phyloP scores from a whole-genome alignment of 2,888 invertebrate genomes.

The Scaptomyza parva region DNA sequence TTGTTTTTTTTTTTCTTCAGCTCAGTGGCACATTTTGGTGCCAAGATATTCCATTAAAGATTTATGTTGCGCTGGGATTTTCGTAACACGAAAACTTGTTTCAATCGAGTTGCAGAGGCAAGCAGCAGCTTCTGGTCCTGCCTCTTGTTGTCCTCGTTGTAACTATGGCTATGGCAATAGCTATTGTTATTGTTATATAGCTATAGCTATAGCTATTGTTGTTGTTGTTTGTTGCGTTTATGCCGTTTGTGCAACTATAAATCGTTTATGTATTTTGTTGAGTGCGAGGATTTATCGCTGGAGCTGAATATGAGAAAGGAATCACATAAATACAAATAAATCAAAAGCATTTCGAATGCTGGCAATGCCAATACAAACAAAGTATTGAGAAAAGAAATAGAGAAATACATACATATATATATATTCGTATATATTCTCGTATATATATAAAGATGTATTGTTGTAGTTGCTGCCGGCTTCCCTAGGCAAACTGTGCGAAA shows the following conservation, averaged over 20 bases:
- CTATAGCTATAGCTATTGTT: constrained; percentile 19
- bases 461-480: constrained; percentile 35
- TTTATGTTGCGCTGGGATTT: constrained; percentile 68
- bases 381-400: constrained; percentile 54
- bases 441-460: constrained; percentile 4
- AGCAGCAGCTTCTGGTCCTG: constrained; percentile 1
- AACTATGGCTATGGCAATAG: no score
- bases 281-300: constrained; percentile 76
- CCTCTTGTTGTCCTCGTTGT: constrained; percentile 8
- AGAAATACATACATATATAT: constrained; percentile 46
- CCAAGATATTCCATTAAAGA: constrained; percentile 60
- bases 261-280: constrained; percentile 81
- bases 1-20: constrained; percentile 12
- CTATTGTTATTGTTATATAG: no score
- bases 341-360: constrained; percentile 77
- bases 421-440: neutral
- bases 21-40: constrained; percentile 34
- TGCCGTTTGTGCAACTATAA: constrained; percentile 73
- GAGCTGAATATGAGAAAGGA: constrained; percentile 72
- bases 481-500: constrained; percentile 68
- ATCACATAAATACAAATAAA: constrained; percentile 79
- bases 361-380: constrained; percentile 60
- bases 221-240: constrained; percentile 38
- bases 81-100: constrained; percentile 60
- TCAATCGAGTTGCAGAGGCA: constrained; percentile 16